Conservation (phyloP, 2,797 vertebrate species). For the Melanotaenia maccullochi region DNA sequence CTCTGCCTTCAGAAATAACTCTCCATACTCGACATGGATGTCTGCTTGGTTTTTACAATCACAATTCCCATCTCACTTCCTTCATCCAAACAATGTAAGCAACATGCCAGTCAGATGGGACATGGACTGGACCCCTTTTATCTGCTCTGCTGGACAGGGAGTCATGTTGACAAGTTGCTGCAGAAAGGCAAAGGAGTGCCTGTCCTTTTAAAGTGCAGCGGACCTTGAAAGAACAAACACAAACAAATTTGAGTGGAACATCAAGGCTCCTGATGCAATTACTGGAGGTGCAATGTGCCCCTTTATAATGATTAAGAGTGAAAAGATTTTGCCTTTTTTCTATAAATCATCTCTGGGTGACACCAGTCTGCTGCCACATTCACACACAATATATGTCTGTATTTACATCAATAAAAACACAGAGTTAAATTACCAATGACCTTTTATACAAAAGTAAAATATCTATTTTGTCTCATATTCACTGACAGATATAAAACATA, state of each 20-base stretch:
- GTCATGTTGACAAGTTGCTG: constrained; percentile 67
- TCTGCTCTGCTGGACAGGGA: constrained; percentile 70
- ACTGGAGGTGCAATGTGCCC: constrained; percentile 52
- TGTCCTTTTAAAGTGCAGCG: constrained; percentile 69
- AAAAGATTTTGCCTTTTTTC: constrained; percentile 27
- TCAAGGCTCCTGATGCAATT: constrained; percentile 61
- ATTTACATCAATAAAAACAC: not conserved
- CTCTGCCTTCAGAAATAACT: constrained; percentile 30
- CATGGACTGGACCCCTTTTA: constrained; percentile 57
- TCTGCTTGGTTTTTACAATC: constrained; percentile 56
- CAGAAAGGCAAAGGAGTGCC: constrained; percentile 59
- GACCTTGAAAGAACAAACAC: constrained; percentile 76
- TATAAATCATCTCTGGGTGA: constrained; percentile 13
- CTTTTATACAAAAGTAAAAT: constrained; percentile 29
- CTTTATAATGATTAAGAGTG: constrained; percentile 54
- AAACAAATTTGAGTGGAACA: constrained; percentile 69
- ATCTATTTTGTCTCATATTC: constrained; percentile 2
- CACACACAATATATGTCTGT: not conserved
- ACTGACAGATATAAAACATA: not conserved
- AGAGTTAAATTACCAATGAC: constrained; percentile 19
- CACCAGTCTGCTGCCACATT: constrained; percentile 20
- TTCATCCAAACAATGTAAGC: constrained; percentile 41
- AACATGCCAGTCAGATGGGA: constrained; percentile 57
- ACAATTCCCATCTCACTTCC: constrained; percentile 36
- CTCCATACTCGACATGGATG: constrained; percentile 38